Conservation (phyloP, 2,797 vertebrate genomes). For the Sebastes nivosus region DNA sequence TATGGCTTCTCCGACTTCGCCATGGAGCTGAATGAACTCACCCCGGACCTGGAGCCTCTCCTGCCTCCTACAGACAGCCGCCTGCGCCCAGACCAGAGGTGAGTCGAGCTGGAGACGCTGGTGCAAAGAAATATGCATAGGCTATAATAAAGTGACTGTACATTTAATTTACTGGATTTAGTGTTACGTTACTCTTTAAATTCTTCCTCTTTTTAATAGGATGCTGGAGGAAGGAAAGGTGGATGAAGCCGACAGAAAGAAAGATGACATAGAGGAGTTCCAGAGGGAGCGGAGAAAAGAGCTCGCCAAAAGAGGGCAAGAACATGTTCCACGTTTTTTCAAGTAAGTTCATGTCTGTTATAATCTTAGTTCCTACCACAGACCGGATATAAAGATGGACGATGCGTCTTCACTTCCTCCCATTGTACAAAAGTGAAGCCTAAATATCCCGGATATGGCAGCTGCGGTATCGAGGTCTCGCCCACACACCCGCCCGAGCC, state of each 20-base stretch:
- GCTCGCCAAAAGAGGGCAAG: slow-evolving; percentile 86
- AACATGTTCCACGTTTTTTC: slow-evolving; percentile 91
- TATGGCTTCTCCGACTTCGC: slow-evolving; percentile 95
- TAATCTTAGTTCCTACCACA: neutral
- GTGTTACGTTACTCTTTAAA: neutral
- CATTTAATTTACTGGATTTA: neutral
- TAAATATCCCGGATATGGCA: no score
- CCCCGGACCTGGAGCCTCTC: slow-evolving; percentile 81
- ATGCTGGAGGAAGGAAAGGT: slow-evolving; percentile 92
- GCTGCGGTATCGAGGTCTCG: no score
- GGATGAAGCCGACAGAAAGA: slow-evolving; percentile 87
- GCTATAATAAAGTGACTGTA: neutral
- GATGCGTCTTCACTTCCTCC: no score
- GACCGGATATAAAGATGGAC: no score
- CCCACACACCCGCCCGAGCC: no score
- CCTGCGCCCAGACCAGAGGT: slow-evolving; percentile 94
- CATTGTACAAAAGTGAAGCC: no score
- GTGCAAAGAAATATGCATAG: no score
- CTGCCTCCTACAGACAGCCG: slow-evolving; percentile 92
- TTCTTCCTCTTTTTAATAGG: slow-evolving; percentile 64
- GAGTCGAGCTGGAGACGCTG: neutral
- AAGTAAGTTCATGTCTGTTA: slow-evolving; percentile 75
- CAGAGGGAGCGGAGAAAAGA: slow-evolving; percentile 88
- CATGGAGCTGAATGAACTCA: slow-evolving; percentile 93
- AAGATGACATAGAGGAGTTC: slow-evolving; percentile 89